These are phyloP conservation scores for Eutolmus rufibarbis DNA, from an alignment of 2,888 invertebrate genomes.

Conservation along the genomic window DNA sequence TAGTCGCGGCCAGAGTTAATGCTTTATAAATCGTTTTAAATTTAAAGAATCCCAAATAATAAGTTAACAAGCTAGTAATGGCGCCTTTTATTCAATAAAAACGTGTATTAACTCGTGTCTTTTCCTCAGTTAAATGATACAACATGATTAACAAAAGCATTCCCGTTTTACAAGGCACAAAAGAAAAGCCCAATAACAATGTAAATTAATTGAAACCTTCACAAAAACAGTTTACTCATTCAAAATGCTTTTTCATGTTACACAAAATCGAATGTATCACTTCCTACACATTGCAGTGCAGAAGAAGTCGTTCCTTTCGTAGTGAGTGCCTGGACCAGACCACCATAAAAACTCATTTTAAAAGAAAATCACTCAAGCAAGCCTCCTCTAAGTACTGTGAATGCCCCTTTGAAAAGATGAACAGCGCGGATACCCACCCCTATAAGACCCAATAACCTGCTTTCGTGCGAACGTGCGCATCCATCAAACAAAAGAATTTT, in stretches of 20 bases:
- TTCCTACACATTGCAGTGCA: background rate
- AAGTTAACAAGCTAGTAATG: too few relatives aligned
- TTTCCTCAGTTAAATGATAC: too few relatives aligned
- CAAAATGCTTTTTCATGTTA: background rate
- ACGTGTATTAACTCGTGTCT: too few relatives aligned
- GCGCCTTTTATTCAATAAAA: too few relatives aligned
- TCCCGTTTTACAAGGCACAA: too few relatives aligned
- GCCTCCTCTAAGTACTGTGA: background rate
- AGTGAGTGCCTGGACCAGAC: background rate
- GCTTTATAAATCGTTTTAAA: too few relatives aligned
- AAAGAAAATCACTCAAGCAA: background rate
- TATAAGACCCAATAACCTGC: background rate
- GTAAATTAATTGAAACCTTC: too few relatives aligned
- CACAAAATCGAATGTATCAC: background rate
- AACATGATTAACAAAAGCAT: too few relatives aligned
- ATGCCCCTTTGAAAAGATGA: background rate
- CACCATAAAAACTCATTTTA: background rate
- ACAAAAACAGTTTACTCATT: too few relatives aligned
- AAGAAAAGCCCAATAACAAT: too few relatives aligned
- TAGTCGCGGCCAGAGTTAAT: too few relatives aligned
- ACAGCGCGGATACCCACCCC: background rate
- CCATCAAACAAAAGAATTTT: constrained; percentile 44
- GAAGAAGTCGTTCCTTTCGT: background rate
- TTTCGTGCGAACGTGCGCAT: constrained; percentile 28
- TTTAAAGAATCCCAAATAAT: too few relatives aligned